phyloP scores from a whole-genome alignment of 2,113 vertebrate species.

The Aviceda subcristata region DNA sequence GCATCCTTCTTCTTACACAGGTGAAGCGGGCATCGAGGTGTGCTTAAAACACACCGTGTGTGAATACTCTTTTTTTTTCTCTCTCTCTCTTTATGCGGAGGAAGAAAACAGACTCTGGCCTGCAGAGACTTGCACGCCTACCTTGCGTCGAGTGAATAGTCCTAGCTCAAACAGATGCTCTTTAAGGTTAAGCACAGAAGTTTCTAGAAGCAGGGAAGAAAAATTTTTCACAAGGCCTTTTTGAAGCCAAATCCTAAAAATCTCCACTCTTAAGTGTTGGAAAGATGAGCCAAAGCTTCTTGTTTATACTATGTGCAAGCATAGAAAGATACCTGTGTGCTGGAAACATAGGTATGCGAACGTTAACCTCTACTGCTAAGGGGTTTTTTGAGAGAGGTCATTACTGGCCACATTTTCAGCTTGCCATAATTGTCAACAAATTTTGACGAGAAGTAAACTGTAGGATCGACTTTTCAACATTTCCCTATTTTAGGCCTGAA shows the following conservation, averaged over 20 bases:
- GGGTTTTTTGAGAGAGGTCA: not conserved
- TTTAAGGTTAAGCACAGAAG: not conserved
- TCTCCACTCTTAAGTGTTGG: not conserved
- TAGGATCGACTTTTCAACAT: not conserved
- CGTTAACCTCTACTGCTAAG: not conserved
- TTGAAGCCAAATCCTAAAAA: not conserved
- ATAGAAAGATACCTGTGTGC: not conserved
- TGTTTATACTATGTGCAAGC: not conserved
- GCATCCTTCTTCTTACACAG: rapidly evolving
- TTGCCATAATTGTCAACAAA: not conserved
- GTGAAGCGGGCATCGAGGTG: not conserved
- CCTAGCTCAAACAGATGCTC: not conserved
- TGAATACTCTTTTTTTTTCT: no score
- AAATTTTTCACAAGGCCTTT: not conserved
- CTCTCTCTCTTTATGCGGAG: no score
- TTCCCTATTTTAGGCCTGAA: not conserved
- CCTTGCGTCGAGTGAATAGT: rapidly evolving
- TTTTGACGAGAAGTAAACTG: not conserved
- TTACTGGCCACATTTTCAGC: not conserved
- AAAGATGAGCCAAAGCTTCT: not conserved
- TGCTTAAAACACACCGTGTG: not conserved
- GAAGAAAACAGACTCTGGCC: not conserved
- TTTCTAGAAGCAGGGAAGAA: not conserved
- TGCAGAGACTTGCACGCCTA: not conserved
- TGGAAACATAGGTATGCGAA: rapidly evolving